Evolutionary conservation across 2,113 vertebrate species (phyloP).

Genomic region (Himantopus leucocephalus): DNA sequence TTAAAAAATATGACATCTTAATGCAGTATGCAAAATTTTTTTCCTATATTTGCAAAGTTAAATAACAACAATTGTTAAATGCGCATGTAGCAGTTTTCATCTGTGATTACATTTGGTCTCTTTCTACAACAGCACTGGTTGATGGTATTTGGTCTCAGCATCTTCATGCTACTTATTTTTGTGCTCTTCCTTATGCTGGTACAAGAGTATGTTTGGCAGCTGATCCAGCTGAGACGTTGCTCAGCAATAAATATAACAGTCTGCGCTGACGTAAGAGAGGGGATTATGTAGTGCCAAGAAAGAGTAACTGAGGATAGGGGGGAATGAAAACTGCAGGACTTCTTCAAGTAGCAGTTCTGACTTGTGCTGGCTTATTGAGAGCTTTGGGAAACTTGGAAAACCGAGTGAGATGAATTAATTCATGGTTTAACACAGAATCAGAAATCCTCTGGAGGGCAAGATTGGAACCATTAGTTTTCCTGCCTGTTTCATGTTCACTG

Average conservation of each 20-base stretch:
- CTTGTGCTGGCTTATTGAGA: neutral
- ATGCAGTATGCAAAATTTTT: neutral
- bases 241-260: slow-evolving; percentile 36
- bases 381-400: neutral
- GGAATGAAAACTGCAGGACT: neutral
- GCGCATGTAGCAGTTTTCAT: neutral
- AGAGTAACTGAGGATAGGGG: slow-evolving; percentile 7
- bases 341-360: neutral
- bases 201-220: neutral
- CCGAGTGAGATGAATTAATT: neutral
- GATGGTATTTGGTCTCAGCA: neutral
- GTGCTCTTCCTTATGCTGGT: neutral
- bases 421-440: neutral
- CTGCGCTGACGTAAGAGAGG: neutral
- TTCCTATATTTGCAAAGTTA: fast-evolving
- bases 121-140: fast-evolving
- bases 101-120: neutral
- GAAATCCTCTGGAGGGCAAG: neutral
- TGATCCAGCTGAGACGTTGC: neutral
- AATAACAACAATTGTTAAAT: neutral
- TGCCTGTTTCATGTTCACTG: neutral
- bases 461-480: neutral
- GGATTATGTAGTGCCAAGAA: slow-evolving; percentile 5
- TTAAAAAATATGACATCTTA: neutral
- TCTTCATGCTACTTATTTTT: neutral